Conservation (phyloP, 2,113 vertebrate genomes). For the Oxyruncus cristatus region DNA sequence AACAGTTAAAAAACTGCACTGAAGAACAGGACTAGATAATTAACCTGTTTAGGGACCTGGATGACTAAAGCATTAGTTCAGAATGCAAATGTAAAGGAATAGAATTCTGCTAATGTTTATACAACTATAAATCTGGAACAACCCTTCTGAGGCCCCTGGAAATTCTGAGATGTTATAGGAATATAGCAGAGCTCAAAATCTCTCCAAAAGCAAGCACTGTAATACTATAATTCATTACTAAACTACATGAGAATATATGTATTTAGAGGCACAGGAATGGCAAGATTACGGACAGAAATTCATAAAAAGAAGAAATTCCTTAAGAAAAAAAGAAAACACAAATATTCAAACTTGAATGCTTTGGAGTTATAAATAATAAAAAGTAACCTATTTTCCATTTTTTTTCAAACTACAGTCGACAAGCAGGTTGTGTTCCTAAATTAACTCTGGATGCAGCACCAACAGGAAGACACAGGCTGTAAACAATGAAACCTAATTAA, state of each 20-base stretch:
- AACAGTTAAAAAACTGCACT: not conserved
- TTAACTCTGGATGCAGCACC: not conserved
- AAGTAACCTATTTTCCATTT: not conserved
- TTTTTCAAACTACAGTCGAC: not conserved
- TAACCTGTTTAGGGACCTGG: not conserved
- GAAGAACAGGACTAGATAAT: not conserved
- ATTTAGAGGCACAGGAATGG: not conserved
- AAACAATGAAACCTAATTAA: conserved; percentile 16
- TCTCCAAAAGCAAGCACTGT: not conserved
- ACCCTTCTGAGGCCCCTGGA: not conserved
- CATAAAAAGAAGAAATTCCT: not conserved
- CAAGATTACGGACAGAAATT: not conserved
- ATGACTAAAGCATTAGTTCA: not conserved
- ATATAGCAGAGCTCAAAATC: not conserved
- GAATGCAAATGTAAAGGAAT: not conserved
- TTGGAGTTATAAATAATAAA: not conserved
- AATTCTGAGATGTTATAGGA: not conserved
- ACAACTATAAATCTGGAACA: not conserved
- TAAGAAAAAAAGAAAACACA: not conserved
- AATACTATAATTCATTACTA: not conserved
- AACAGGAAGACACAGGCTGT: not conserved
- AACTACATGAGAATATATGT: not conserved
- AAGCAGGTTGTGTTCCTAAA: not conserved
- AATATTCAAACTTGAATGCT: not conserved
- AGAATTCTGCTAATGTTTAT: not conserved